These are phyloP conservation scores for Drosophila barbarae DNA, from an alignment of 2,888 invertebrate genomes.

Conservation along the genomic window DNA sequence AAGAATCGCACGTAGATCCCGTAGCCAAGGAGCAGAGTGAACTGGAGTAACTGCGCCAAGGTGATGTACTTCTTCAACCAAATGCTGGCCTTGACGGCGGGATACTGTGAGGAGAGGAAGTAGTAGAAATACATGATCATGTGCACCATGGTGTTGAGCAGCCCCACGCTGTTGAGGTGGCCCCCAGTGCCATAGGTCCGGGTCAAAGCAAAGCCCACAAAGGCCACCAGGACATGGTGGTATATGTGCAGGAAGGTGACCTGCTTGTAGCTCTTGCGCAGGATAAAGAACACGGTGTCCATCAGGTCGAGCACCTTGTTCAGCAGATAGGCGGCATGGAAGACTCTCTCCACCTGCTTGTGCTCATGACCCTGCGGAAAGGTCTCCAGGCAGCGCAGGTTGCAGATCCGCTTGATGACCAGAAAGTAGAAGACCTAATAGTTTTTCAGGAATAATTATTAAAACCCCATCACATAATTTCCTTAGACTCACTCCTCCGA, in stretches of 20 bases:
- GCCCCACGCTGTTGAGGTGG: conserved; percentile 83
- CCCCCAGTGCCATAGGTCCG: conserved; percentile 83
- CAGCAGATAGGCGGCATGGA: conserved; percentile 21
- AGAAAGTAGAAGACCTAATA: conserved; percentile 23
- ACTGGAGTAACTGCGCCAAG: conserved; percentile 88
- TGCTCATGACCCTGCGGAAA: conserved; percentile 27
- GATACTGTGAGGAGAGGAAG: conserved; percentile 85
- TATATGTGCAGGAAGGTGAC: conserved; percentile 55
- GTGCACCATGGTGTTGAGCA: conserved; percentile 88
- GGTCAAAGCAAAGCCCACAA: conserved; percentile 2
- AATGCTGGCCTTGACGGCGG: conserved; percentile 84
- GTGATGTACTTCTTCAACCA: conserved; percentile 91
- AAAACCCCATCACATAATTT: no score
- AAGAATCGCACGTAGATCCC: conserved; percentile 27
- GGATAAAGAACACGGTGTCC: conserved; percentile 57
- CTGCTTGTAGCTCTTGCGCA: conserved; percentile 59
- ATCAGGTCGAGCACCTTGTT: conserved; percentile 54
- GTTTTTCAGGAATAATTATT: accelerated
- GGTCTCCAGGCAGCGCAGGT: conserved; percentile 42
- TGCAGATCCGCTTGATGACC: conserved; percentile 12
- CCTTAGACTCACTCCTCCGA: conserved; percentile 62
- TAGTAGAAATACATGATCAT: conserved; percentile 91
- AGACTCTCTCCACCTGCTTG: conserved; percentile 32
- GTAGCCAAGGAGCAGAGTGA: conserved; percentile 67
- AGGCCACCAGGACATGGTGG: conserved; percentile 52